These are phyloP conservation scores for Gobio gobio DNA, from an alignment of 2,113 vertebrate genomes.

Conservation along the genomic window DNA sequence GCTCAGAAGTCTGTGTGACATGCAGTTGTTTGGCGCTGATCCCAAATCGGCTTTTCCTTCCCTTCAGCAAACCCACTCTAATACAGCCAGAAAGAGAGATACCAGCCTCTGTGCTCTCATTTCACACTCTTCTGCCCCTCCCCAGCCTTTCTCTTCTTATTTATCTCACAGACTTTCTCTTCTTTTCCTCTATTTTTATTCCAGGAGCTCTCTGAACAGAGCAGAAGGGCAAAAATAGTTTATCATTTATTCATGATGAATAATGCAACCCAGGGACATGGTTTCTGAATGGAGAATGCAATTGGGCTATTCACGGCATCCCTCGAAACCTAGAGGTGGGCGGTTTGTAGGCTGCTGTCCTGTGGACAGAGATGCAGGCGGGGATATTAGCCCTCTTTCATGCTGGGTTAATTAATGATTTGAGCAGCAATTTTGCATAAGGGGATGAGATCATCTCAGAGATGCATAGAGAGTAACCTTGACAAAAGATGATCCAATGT, in stretches of 20 bases:
- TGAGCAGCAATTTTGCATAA: slow-evolving; percentile 34
- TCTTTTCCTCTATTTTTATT: slow-evolving; percentile 35
- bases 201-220: slow-evolving; percentile 6
- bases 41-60: slow-evolving; percentile 20
- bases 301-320: slow-evolving; percentile 40
- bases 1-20: slow-evolving; percentile 38
- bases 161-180: slow-evolving; percentile 45
- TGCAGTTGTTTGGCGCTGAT: slow-evolving; percentile 25
- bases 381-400: slow-evolving; percentile 7
- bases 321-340: slow-evolving; percentile 38
- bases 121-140: slow-evolving; percentile 21
- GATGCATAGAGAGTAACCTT: slow-evolving; percentile 33
- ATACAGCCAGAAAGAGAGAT: slow-evolving; percentile 25
- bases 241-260: slow-evolving; percentile 58
- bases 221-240: slow-evolving; percentile 40
- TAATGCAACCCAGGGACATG: slow-evolving; percentile 46
- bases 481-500: slow-evolving; percentile 3
- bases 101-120: slow-evolving; percentile 24
- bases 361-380: not conserved
- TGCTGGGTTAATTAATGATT: slow-evolving; percentile 41
- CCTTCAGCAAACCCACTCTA: slow-evolving; percentile 31
- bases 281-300: slow-evolving; percentile 40
- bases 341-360: slow-evolving; percentile 10
- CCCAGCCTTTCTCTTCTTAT: slow-evolving; percentile 33
- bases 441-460: slow-evolving; percentile 32